Base-by-base conservation (phyloP, 2,797 vertebrate genomes). In the Pygocentrus nattereri region DNA sequence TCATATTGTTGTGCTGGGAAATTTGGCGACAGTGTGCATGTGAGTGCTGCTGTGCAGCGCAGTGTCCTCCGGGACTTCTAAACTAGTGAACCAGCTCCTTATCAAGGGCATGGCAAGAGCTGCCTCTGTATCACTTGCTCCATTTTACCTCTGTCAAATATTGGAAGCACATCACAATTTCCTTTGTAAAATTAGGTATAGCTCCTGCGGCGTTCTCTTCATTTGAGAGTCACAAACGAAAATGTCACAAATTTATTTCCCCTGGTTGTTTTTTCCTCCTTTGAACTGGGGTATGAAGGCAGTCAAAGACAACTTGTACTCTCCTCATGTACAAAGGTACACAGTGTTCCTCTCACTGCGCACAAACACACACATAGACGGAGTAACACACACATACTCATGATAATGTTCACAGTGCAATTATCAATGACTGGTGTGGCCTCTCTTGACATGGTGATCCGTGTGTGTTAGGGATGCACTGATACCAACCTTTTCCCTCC, bases 211-310 rank as follows among this genome's bases (percentile, higher is more conserved):
- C 77, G 25, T 67, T 52, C 41, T 64, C 47, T 79, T 84, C 41
- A 56, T 76, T 62, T 78, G 18, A 82, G 72, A 67, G 56, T 68
- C 56, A 44, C 59, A 62, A 56, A 74, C 23, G n/a, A 58, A 70
- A 71, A 81, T 71, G 70, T 78, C 64, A 41, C 21, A 44, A 82
- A 69, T 70, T 68, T 27, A 59, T 61, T 81, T 86, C 59, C 74
- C 30, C 71, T 62, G 67, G 49, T 71, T 78, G 67, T 80, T 44
- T 80, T 73, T 56, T 47, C 50, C 30, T 76, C 19, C 67, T 86
- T 83, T 79, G 73, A 81, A 62, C 72, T 78, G 67, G 59, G 23
- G 21, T 70, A 13, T 47, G 58, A 64, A 79, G 73, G 25, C 74
- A 72, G 78, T 69, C 18, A 21, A 69, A 74, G 38, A 68, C 52